phyloP scores from a whole-genome alignment of 1,140 invertebrate species.

The Apis dorsata region DNA sequence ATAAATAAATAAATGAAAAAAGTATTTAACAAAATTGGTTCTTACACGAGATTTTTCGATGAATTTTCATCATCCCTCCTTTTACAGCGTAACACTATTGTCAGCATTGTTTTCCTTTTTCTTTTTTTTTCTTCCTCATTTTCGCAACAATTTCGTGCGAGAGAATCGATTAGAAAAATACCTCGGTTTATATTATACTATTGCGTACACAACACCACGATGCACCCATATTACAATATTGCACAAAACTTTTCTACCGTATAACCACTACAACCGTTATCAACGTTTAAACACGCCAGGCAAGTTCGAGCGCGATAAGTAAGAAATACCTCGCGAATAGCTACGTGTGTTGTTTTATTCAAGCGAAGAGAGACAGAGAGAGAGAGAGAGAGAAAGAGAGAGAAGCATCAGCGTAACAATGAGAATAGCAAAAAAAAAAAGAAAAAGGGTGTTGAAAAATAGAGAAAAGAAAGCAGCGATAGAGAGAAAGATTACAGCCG shows the following conservation, averaged over 20 bases:
- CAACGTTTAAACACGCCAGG: conserved; percentile 2
- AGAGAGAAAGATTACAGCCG: background rate
- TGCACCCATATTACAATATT: conserved; percentile 19
- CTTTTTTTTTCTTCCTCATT: no score
- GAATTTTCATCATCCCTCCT: conserved; percentile 8
- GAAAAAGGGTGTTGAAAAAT: background rate
- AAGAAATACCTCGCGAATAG: background rate
- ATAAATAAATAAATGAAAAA: background rate
- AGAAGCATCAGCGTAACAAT: background rate
- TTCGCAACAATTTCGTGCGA: conserved; percentile 4
- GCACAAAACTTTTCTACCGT: conserved; percentile 14
- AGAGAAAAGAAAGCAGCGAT: background rate
- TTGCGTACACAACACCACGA: background rate
- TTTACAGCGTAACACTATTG: background rate
- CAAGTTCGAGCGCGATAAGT: conserved; percentile 23
- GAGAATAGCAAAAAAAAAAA: background rate
- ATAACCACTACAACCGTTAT: conserved; percentile 28
- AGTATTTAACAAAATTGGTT: background rate
- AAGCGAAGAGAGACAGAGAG: conserved; percentile 13
- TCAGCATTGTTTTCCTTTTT: background rate
- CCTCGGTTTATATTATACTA: background rate
- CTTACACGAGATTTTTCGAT: background rate
- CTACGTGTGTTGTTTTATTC: background rate
- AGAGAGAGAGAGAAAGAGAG: no score
- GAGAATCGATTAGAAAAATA: conserved; percentile 12